A percentile compares a stretch with the other conserved stretches of the same genome.
Conservation (phyloP, 2,888 invertebrate genomes). For the Clivina fossor region DNA sequence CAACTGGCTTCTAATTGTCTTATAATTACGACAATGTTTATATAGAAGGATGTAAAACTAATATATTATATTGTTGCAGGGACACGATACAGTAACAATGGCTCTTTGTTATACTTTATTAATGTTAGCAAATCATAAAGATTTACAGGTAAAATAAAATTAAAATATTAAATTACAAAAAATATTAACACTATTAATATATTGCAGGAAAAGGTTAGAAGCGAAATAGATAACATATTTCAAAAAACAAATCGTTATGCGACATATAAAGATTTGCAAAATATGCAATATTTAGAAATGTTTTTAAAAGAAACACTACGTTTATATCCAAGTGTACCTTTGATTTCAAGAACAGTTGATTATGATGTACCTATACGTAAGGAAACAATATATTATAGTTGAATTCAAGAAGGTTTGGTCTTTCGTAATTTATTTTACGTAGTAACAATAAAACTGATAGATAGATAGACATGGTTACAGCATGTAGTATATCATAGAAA, state of each 20-base stretch:
- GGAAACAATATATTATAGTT: too few relatives aligned
- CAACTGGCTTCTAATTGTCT: too few relatives aligned
- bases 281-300: conserved; percentile 65
- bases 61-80: conserved; percentile 46
- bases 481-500: too few relatives aligned
- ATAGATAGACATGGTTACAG: too few relatives aligned
- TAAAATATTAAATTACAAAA: neutral
- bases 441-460: too few relatives aligned
- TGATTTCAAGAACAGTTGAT: conserved; percentile 59
- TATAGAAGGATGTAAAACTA: too few relatives aligned
- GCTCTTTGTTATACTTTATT: conserved; percentile 51
- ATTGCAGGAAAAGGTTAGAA: conserved; percentile 50
- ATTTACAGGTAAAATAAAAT: conserved; percentile 43
- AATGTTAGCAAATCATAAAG: conserved; percentile 54
- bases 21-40: too few relatives aligned
- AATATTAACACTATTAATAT: neutral
- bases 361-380: conserved; percentile 50
- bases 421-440: too few relatives aligned
- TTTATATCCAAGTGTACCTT: conserved; percentile 67
- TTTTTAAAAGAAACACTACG: conserved; percentile 67
- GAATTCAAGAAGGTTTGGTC: too few relatives aligned
- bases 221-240: conserved; percentile 54
- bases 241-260: conserved; percentile 54
- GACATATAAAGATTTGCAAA: conserved; percentile 59
- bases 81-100: conserved; percentile 56